phyloP scores from a whole-genome alignment of 2,113 vertebrate genomes.

The Lichenostomus cassidix region DNA sequence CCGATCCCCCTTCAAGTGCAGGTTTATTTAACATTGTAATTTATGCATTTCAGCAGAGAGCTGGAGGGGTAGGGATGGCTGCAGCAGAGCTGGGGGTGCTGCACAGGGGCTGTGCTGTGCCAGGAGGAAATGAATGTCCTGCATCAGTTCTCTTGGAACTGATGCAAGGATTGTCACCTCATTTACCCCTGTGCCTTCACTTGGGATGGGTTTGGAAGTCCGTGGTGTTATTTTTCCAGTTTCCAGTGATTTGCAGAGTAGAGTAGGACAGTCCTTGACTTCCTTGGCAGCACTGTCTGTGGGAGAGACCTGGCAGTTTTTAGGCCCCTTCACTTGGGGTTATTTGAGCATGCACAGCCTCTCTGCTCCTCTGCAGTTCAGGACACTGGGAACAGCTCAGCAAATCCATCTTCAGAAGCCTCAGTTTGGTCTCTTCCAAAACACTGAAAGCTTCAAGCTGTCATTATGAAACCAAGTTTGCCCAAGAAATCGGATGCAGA shows the following conservation, averaged over 20 bases:
- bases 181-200: background rate
- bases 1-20: background rate
- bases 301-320: background rate
- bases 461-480: background rate
- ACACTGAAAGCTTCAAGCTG: background rate
- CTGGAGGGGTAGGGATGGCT: background rate
- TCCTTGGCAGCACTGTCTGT: background rate
- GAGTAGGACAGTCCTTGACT: background rate
- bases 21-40: background rate
- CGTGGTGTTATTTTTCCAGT: rapidly evolving
- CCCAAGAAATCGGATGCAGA: background rate
- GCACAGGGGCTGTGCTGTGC: background rate
- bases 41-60: background rate
- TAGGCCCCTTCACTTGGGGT: background rate
- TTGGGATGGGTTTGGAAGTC: background rate
- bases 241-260: background rate
- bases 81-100: background rate
- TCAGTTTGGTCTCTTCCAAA: background rate
- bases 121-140: background rate
- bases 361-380: background rate
- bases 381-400: background rate
- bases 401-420: background rate
- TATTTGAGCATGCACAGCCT: background rate
- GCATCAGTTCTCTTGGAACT: background rate
- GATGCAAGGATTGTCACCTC: background rate